Conservation (phyloP, 2,113 vertebrate species). For the Varanus komodoensis region DNA sequence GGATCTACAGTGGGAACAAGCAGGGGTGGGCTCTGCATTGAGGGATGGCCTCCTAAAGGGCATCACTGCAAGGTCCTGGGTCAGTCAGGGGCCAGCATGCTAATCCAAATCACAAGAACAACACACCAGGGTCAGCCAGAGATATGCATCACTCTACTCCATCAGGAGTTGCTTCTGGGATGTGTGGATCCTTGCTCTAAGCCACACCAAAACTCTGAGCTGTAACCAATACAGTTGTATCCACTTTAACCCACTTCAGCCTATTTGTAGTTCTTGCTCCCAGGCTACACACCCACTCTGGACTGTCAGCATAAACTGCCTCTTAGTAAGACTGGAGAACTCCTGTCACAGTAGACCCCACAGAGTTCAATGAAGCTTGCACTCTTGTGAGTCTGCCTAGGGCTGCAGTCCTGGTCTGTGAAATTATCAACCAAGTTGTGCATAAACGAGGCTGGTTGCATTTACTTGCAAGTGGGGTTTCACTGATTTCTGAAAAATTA, state of each 20-base stretch:
- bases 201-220: neutral
- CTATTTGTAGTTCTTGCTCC: too few species aligned
- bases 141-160: too few species aligned
- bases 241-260: too few species aligned
- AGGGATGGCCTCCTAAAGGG: rapidly evolving
- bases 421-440: neutral
- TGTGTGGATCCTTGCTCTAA: neutral
- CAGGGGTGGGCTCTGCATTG: too few species aligned
- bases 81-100: too few species aligned
- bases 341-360: neutral
- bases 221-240: neutral
- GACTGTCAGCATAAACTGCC: neutral
- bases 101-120: too few species aligned
- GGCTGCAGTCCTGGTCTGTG: neutral
- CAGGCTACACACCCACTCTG: too few species aligned
- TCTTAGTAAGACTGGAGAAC: neutral
- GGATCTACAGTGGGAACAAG: too few species aligned
- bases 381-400: neutral
- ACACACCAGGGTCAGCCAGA: too few species aligned
- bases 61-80: neutral
- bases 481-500: neutral
- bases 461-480: neutral
- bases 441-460: neutral
- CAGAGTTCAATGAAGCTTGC: neutral
- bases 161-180: too few species aligned